These are phyloP conservation scores for Exephanes ischioxanthus DNA, from an alignment of 2,888 invertebrate genomes.

Conservation along the genomic window DNA sequence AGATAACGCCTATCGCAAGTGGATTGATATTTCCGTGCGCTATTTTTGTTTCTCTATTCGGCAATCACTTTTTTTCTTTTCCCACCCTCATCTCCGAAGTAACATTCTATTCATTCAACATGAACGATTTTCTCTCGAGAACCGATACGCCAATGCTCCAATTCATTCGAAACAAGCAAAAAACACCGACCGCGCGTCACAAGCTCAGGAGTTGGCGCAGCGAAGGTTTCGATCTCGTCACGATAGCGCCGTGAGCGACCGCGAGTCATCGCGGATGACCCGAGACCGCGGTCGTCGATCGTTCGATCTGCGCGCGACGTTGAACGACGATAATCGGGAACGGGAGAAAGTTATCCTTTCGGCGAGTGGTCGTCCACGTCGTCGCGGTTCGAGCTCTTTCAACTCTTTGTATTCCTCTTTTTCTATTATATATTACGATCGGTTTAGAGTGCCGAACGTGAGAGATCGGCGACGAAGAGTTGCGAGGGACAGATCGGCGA, in stretches of 20 bases:
- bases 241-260: constrained; percentile 62
- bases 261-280: constrained; percentile 60
- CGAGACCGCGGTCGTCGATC: constrained; percentile 54
- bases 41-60: background rate
- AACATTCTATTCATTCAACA: too few relatives aligned
- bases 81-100: background rate
- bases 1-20: too few relatives aligned
- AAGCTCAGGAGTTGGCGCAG: background rate
- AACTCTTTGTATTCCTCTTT: background rate
- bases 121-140: background rate
- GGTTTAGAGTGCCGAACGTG: constrained; percentile 55
- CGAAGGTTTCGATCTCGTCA: constrained; percentile 60
- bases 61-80: background rate
- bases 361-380: constrained; percentile 49
- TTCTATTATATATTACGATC: constrained; percentile 49
- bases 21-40: too few relatives aligned
- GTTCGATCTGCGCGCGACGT: constrained; percentile 37
- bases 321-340: constrained; percentile 53
- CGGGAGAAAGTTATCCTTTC: constrained; percentile 66
- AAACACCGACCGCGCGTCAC: background rate
- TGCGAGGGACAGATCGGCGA: constrained; percentile 37
- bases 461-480: constrained; percentile 51
- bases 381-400: constrained; percentile 32
- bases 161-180: background rate
- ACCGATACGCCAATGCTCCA: background rate